Percentiles rank a stretch among this genome's conserved stretches.
These are phyloP conservation scores for Rhinatrema bivittatum DNA, from an alignment of 2,797 vertebrate species.

Conservation along the genomic window DNA sequence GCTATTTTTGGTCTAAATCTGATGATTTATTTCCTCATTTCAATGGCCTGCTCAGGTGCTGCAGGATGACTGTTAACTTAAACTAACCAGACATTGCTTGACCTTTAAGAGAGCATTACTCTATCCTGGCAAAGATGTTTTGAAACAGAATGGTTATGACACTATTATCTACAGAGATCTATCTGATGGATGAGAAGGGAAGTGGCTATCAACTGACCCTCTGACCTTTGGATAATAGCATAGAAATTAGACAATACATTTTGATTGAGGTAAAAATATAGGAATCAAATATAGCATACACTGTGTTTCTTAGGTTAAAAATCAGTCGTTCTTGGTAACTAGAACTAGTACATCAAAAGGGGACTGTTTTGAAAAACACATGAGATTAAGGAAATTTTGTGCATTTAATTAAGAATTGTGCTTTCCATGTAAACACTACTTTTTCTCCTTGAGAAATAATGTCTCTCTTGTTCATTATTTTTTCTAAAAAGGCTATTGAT, in stretches of 20 bases:
- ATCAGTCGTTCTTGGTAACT: no score
- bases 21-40: background rate
- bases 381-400: no score
- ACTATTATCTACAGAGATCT: constrained; percentile 7
- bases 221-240: background rate
- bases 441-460: background rate
- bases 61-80: background rate
- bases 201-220: background rate
- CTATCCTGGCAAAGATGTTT: constrained; percentile 6
- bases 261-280: background rate
- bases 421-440: no score
- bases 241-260: background rate
- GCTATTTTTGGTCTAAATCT: background rate
- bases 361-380: no score
- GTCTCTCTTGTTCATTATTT: background rate
- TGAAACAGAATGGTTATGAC: constrained; percentile 4
- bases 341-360: no score
- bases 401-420: no score
- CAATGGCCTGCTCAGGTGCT: background rate
- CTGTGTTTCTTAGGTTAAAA: no score
- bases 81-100: background rate
- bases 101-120: background rate
- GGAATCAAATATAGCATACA: no score
- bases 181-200: constrained; percentile 3
- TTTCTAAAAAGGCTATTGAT: background rate